Evolutionary conservation across 2,888 invertebrate species (phyloP).

Genomic region (Parapristionchus giblindavisi): DNA sequence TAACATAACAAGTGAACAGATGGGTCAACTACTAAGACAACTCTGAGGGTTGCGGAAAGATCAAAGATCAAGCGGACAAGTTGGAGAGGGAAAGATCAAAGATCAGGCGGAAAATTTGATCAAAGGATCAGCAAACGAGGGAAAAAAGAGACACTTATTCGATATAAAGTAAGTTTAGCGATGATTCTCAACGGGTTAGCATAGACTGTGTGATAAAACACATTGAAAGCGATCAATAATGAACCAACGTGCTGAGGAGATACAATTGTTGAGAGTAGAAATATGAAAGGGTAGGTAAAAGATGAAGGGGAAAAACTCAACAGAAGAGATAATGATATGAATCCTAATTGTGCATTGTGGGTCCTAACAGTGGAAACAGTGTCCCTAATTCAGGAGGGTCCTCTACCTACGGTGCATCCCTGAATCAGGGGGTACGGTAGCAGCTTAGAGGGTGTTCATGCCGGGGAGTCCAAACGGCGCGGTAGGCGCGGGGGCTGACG

Average conservation of each 20-base stretch:
- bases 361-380: too few relatives aligned
- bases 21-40: neutral
- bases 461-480: slow-evolving; percentile 33
- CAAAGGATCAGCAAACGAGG: neutral
- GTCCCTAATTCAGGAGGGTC: slow-evolving; percentile 11
- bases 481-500: neutral
- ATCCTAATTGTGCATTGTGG: too few relatives aligned
- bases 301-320: neutral
- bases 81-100: neutral
- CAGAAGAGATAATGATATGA: neutral
- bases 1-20: too few relatives aligned
- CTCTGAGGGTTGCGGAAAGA: neutral
- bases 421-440: neutral
- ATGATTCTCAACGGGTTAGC: too few relatives aligned
- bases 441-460: slow-evolving; percentile 31
- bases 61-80: neutral
- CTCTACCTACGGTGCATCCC: neutral
- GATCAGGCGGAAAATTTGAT: neutral
- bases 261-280: too few relatives aligned
- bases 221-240: too few relatives aligned
- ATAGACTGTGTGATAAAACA: too few relatives aligned
- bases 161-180: too few relatives aligned
- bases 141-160: too few relatives aligned
- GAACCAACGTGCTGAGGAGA: too few relatives aligned
- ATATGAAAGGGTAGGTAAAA: neutral